Base-by-base conservation (phyloP, 2,113 vertebrate species). In the Perca flavescens region DNA sequence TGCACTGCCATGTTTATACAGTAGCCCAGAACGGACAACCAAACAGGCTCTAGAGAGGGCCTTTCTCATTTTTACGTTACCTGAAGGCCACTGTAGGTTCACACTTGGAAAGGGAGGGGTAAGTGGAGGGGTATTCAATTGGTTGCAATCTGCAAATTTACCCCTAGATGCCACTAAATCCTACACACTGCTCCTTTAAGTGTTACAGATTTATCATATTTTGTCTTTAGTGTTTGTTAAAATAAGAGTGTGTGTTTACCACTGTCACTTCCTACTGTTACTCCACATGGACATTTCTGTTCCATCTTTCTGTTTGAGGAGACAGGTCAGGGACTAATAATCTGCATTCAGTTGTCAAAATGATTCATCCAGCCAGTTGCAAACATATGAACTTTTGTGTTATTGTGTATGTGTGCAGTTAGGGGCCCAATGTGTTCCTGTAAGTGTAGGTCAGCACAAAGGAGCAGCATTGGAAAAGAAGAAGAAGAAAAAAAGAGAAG, bases 261-360 rank as follows among this genome's bases (percentile, higher is more conserved):
- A 8, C 52, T 58, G 21, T 56, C 60, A 73, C 70, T 62, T 83
- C 70, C 22, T 31, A 67, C 70, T 67, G 62, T 83, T 66, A 72
- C 62, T 49, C 43, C 78, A 79, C 62, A 19, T 17, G 77, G 85
- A 70, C 60, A 66, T 83, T 85, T 77, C 61, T 88, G 79, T 34
- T 34, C 69, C 80, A 79, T 86, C 70, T 79, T 84, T 78, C 56
- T 54, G 84, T 87, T 75, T 69, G 66, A 28, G 28, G 28, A 28
- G 28, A 28, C 28, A 69, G 76, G 84, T 73, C n/a, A 40, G 83
- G 71, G 83, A 85, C 60, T 79, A 58, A 57, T 85, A 85, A 90
- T 91, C 90, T 88, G 88, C 91, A 75, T 88, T 92, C 76, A 79
- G 70, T 74, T 91, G 90, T 91, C 88, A 91, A 68, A 86, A 85